phyloP scores from a whole-genome alignment of 2,113 vertebrate genomes.

The Lepus americanus region DNA sequence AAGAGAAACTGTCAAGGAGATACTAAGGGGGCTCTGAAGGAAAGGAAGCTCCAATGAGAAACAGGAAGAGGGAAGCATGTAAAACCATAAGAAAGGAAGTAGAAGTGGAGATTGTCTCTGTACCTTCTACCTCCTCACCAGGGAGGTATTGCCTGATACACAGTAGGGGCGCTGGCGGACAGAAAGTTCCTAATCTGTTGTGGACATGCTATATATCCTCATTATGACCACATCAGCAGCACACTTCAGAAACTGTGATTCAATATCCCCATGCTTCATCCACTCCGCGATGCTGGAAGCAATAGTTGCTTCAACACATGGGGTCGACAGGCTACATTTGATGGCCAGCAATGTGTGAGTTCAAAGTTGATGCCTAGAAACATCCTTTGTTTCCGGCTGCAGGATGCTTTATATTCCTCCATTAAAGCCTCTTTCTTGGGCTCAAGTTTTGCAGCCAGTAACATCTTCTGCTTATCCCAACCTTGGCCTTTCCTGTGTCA shows the following conservation, averaged over 20 bases:
- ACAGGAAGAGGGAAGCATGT: not conserved
- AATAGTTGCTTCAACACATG: not conserved
- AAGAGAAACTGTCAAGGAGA: conserved; percentile 6
- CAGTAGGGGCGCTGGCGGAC: not conserved
- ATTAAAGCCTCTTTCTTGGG: not conserved
- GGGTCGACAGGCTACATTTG: not conserved
- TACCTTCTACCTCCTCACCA: not conserved
- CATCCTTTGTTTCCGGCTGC: not conserved
- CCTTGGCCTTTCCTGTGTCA: not conserved
- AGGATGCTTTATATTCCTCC: not conserved
- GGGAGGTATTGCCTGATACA: not conserved
- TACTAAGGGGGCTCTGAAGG: not conserved
- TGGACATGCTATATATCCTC: not conserved
- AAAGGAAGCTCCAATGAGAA: not conserved
- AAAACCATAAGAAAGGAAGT: not conserved
- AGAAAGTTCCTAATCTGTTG: not conserved
- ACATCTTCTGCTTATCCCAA: not conserved
- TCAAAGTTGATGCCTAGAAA: conserved; percentile 30
- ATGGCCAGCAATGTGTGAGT: conserved; percentile 34
- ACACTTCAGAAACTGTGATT: conserved; percentile 39
- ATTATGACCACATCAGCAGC: not conserved
- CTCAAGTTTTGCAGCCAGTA: conserved; percentile 15
- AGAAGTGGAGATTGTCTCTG: not conserved
- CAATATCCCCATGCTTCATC: not conserved
- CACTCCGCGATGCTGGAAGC: not conserved